A percentile compares a stretch with the other conserved stretches of the same genome.
Evolutionary conservation across 1,140 invertebrate genomes (phyloP).

Genomic region (Drosophila tropicalis): DNA sequence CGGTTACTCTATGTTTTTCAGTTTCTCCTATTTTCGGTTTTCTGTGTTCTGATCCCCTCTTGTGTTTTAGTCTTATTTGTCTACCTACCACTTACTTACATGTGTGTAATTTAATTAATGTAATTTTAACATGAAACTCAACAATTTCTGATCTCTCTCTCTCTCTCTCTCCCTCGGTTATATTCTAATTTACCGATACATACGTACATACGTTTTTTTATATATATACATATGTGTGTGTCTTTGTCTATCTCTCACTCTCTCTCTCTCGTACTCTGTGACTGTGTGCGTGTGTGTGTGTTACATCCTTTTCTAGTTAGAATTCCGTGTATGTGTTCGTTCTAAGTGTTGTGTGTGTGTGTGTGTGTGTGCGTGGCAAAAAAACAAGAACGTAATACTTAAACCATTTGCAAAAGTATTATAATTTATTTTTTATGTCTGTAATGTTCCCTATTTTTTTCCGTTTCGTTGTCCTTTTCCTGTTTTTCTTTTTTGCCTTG

Average conservation of each 20-base stretch:
- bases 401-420: slow-evolving; percentile 68
- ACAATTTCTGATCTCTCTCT: slow-evolving; percentile 71
- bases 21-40: slow-evolving; percentile 28
- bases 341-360: slow-evolving; percentile 46
- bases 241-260: slow-evolving; percentile 31
- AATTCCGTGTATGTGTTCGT: slow-evolving; percentile 58
- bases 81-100: slow-evolving; percentile 31
- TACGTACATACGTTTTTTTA: slow-evolving; percentile 36
- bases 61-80: too few relatives aligned
- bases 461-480: slow-evolving; percentile 47
- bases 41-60: too few relatives aligned
- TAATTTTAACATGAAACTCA: slow-evolving; percentile 82
- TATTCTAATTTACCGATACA: slow-evolving; percentile 12
- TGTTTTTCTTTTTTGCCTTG: slow-evolving; percentile 69
- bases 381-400: slow-evolving; percentile 48
- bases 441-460: slow-evolving; percentile 19
- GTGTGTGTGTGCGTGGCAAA: slow-evolving; percentile 42
- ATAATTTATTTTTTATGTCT: slow-evolving; percentile 62
- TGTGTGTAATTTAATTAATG: slow-evolving; percentile 79
- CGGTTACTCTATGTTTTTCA: slow-evolving; percentile 16
- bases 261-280: slow-evolving; percentile 10
- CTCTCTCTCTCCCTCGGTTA: slow-evolving; percentile 58
- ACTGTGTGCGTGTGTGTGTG: slow-evolving; percentile 45
- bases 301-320: slow-evolving; percentile 53
- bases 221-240: slow-evolving; percentile 42